Base-by-base conservation (phyloP, 2,888 invertebrate species). In the Platerodrilus igneus region DNA sequence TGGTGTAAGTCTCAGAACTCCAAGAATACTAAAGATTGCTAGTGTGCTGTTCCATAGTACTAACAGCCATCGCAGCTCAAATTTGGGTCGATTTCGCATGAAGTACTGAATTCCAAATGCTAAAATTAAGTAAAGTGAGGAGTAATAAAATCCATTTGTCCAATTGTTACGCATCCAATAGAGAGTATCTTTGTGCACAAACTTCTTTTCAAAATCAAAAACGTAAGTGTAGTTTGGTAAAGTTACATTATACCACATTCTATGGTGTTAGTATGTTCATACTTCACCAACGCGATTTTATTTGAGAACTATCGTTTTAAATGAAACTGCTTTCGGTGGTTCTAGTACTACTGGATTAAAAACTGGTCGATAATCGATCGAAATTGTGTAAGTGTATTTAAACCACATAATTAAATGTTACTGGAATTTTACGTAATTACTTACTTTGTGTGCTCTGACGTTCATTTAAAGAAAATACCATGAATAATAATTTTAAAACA, bases 141-240 rank as follows among this genome's bases (percentile, higher is more conserved):
- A 74, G 64, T 83, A 86, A 62, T 92, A 91, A 70, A 94, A 91
- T 37, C 89, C 88, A 63, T 86, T 81, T 40, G 89, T 91, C 97
- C 97, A 97, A 69, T 97, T 91, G 59, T 88, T 83, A 53, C 84
- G 80, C 93, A 97, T 96, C 93, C 95, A 96, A 71, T 83, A 81
- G 64, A 86, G 80, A 56, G 89, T 88, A 56, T 85, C 81, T 59
- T 85, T 79, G 63, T 93, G 90, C 62, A 89, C 87, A 70, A 95
- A 97, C 63, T 89, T 85, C 65, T 86, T 86, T 73, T 97, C 97
- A 64, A 96, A 95, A 62, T 90, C 86, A 72, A 97, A 93, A 65
- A 93, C 81, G 69, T 91, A 90, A 25, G 92, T 88, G 70, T 94
- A 93, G 71, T 94, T 94, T 48, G 88, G 88, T 60, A 76, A 65